These are phyloP conservation scores for Dendrocincla fuliginosa DNA, from an alignment of 2,797 vertebrate genomes.

Conservation along the genomic window DNA sequence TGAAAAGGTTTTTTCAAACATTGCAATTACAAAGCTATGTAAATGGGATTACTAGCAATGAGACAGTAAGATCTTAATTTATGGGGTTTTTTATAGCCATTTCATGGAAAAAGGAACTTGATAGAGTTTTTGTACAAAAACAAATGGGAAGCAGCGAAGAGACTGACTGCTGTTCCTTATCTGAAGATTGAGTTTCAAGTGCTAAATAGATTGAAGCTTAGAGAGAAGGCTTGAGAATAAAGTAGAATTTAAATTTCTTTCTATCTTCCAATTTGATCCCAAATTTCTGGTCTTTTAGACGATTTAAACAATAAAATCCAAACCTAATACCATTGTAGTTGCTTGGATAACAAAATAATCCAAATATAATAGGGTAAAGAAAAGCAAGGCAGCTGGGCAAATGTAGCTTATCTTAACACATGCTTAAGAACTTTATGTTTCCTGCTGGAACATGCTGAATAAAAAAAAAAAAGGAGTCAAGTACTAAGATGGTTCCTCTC, in stretches of 20 bases:
- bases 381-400: not conserved
- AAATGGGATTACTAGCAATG: constrained; percentile 8
- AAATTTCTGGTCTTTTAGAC: not conserved
- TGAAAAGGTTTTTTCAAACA: constrained; percentile 6
- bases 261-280: not conserved
- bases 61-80: not conserved
- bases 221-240: not conserved
- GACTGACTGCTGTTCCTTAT: not conserved
- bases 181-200: constrained; percentile 27
- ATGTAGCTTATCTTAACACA: not conserved
- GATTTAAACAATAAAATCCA: not conserved
- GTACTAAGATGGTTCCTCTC: not conserved
- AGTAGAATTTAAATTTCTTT: not conserved
- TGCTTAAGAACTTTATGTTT: not conserved
- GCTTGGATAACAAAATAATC: not conserved
- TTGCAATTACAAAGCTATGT: not conserved
- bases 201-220: not conserved
- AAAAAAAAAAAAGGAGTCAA: not conserved
- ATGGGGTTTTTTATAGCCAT: not conserved
- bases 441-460: not conserved
- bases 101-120: not conserved
- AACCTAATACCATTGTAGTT: not conserved
- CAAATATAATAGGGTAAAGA: not conserved
- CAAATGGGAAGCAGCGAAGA: not conserved
- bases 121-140: not conserved